Evolutionary conservation across 2,888 invertebrate genomes (phyloP), one percentile per base, ranked within the genome.

Genomic region (Agrilus biguttatus): DNA sequence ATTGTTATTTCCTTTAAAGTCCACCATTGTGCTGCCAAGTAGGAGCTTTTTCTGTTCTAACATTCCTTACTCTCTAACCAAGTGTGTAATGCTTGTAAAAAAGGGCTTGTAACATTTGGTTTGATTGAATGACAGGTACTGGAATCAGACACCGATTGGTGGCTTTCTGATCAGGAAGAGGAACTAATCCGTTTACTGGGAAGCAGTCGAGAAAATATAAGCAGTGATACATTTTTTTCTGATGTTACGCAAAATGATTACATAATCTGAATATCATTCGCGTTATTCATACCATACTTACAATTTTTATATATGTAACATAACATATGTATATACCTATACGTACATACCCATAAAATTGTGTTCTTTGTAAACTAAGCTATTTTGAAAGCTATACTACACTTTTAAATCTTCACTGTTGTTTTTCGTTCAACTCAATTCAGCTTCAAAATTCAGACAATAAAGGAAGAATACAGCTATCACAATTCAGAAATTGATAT

Each of bases 161-260:
- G 80, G 70, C 77, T 80, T 61, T 83, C 83, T 14, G 83, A 83
- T 61, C 82, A 83, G 66, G 83, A 84, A 59, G 83, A 84, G 52
- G 83, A 84, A 66, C 70, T 84, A 39, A 69, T 83, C 55, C 78
- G 79, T 55, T 77, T 83, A 55, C 70, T 83, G 53, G 81, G 81
- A 67, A 78, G 76, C 62, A 77, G 77, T 53, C 74, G 75, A 51
- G 77, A 78, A 57, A 76, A 76, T 49, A 72, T 77, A 50, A 76
- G 75, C 49, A 54, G 59, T 40, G 66, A 64, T 45, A 56, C 52
- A 49, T 58, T 63, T 48, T 64, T 64, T 54, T 59, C 66, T 50
- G 67, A 68, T 57, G 66, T 67, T 53, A 56, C 59, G 47, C 63
- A 58, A 47, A 64, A 63, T 54, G 51, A 48, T 28, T 28, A 28